These are phyloP conservation scores for Luffia ferchaultella DNA, from an alignment of 2,888 invertebrate species.

Conservation along the genomic window DNA sequence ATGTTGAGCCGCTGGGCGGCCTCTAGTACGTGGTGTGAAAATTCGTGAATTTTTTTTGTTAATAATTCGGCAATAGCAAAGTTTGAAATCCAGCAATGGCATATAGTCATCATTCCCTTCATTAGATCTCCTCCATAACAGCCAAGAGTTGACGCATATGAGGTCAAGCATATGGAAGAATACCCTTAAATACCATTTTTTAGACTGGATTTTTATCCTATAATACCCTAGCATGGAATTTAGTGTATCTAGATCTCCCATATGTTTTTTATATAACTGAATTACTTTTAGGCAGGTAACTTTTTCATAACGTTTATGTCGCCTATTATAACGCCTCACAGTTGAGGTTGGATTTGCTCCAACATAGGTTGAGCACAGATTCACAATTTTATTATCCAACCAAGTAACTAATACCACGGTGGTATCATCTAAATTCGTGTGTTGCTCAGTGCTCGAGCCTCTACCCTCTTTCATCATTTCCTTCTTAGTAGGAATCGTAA, in stretches of 20 bases:
- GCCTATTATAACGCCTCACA: constrained; percentile 2
- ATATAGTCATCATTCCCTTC: background rate
- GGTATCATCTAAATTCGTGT: constrained; percentile 5
- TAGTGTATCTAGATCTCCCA: constrained; percentile 2
- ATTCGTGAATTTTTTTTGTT: constrained; percentile 11
- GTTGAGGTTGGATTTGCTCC: constrained; percentile 3
- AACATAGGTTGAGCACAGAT: constrained; percentile 10
- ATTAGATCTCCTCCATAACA: constrained; percentile 1
- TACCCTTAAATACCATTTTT: constrained; percentile 4
- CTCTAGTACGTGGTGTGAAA: constrained; percentile 15
- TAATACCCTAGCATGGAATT: constrained; percentile 5
- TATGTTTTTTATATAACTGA: constrained; percentile 3
- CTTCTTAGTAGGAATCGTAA: constrained; percentile 4
- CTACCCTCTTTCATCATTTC: constrained; percentile 9
- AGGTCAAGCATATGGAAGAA: constrained; percentile 6
- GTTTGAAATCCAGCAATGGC: constrained; percentile 4
- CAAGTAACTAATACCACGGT: constrained; percentile 8
- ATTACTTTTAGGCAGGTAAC: constrained; percentile 5
- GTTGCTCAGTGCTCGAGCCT: constrained; percentile 3
- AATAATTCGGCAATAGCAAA: constrained; percentile 9
- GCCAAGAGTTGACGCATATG: constrained; percentile 5
- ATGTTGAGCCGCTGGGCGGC: constrained; percentile 8
- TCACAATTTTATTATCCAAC: constrained; percentile 11
- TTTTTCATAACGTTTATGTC: background rate
- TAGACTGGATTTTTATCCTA: constrained; percentile 1